These are phyloP conservation scores for Pangasianodon hypophthalmus DNA, from an alignment of 2,113 vertebrate species.

Conservation along the genomic window DNA sequence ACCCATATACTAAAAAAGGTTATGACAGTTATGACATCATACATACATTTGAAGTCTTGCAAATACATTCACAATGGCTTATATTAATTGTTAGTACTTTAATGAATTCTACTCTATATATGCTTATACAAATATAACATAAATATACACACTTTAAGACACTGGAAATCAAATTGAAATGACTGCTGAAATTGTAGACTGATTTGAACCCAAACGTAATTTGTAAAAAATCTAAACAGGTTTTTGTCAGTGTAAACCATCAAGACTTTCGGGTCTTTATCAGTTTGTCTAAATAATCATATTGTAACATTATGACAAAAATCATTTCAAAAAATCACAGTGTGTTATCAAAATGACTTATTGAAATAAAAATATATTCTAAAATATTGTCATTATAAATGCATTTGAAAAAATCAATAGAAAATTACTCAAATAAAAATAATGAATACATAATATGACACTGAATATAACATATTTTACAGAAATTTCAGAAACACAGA, in stretches of 20 bases:
- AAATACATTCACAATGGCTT: not conserved
- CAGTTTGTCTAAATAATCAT: not conserved
- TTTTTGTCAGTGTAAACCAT: not conserved
- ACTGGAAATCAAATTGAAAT: not conserved
- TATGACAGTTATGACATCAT: not conserved
- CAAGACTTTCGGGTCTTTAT: not conserved
- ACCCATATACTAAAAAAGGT: not conserved
- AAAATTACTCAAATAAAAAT: not conserved
- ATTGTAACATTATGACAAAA: not conserved
- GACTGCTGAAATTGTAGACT: not conserved
- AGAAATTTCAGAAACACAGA: not conserved
- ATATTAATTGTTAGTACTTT: not conserved
- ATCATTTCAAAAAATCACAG: not conserved
- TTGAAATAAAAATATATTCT: not conserved
- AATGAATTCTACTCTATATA: not conserved
- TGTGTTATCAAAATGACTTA: not conserved
- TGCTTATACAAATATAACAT: not conserved
- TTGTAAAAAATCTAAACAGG: not conserved
- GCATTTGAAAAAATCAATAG: not conserved
- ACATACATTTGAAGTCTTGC: not conserved
- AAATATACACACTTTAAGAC: not conserved
- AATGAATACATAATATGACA: not conserved
- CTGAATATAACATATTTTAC: not conserved
- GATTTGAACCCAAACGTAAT: not conserved
- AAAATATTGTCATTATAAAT: not conserved